Percentiles rank a stretch among this genome's conserved stretches.
Conservation (phyloP, 2,888 invertebrate species). For the Eumerus sabulonum region DNA sequence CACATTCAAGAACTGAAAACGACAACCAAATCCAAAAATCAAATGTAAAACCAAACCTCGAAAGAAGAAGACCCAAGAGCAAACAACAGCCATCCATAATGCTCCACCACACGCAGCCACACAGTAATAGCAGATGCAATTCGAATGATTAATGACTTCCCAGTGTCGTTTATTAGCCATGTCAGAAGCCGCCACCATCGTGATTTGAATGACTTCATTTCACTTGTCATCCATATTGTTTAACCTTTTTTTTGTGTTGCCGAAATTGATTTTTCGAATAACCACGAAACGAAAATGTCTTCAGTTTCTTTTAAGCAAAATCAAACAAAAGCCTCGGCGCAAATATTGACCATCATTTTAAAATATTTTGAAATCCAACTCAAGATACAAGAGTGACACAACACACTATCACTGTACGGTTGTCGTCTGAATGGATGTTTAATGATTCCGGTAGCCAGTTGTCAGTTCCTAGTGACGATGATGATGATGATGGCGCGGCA, state of each 20-base stretch:
- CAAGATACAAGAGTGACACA: constrained; percentile 51
- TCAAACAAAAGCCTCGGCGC: constrained; percentile 49
- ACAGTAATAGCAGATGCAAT: neutral
- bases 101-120: too few species aligned
- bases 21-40: too few species aligned
- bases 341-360: constrained; percentile 67
- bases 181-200: neutral
- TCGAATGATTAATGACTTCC: constrained; percentile 46
- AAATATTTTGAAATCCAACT: constrained; percentile 61
- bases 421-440: constrained; percentile 27
- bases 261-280: neutral
- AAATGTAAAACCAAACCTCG: too few species aligned
- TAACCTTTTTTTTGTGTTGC: constrained; percentile 18
- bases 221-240: constrained; percentile 28
- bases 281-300: constrained; percentile 41
- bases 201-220: constrained; percentile 30
- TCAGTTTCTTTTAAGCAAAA: constrained; percentile 62
- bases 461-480: neutral
- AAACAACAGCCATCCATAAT: too few species aligned
- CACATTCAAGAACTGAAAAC: too few species aligned
- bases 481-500: constrained; percentile 22
- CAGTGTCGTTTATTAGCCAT: constrained; percentile 26
- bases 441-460: constrained; percentile 59
- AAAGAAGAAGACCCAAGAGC: too few species aligned
- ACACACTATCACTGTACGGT: constrained; percentile 62